A percentile compares a stretch with the other conserved stretches of the same genome.
Evolutionary conservation across 1,140 invertebrate species (phyloP).

Genomic region (Drosophila oshimai): DNA sequence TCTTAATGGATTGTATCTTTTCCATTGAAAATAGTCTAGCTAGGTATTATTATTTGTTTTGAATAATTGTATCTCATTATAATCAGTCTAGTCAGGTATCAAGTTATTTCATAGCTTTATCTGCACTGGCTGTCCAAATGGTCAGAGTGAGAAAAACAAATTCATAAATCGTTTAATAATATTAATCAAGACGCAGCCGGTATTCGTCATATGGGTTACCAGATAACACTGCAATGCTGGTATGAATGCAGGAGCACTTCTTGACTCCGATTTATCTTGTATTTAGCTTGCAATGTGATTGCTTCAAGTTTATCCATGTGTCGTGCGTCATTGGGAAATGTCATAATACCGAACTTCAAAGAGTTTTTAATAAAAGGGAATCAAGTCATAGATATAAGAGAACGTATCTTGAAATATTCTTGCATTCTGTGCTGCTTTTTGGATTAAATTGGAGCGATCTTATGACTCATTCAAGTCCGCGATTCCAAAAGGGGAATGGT

Average conservation of each 20-base stretch:
- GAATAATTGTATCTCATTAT: background rate
- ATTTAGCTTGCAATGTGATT: slow-evolving; percentile 7
- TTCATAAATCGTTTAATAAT: slow-evolving; percentile 37
- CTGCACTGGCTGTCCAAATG: background rate
- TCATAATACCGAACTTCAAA: slow-evolving; percentile 4
- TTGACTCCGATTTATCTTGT: slow-evolving; percentile 35
- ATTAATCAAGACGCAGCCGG: slow-evolving; percentile 14
- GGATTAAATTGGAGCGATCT: background rate
- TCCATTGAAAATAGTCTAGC: too few relatives aligned
- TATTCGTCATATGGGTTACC: slow-evolving; percentile 18
- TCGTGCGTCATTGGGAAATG: slow-evolving; percentile 7
- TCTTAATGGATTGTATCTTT: too few relatives aligned
- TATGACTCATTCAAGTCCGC: background rate
- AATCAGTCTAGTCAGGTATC: background rate
- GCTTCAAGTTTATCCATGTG: slow-evolving; percentile 18
- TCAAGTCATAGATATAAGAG: background rate
- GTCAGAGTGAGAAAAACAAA: slow-evolving; percentile 29
- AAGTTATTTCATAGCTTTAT: background rate
- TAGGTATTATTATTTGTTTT: slow-evolving; percentile 1
- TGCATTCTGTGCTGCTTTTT: background rate
- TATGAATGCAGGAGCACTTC: background rate
- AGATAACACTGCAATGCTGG: background rate
- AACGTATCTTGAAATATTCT: background rate
- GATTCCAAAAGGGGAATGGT: background rate
- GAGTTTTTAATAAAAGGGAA: background rate